Evolutionary conservation across 1,140 invertebrate species (phyloP), one percentile per base, ranked within the genome.

Genomic region (Coelopa frigida): DNA sequence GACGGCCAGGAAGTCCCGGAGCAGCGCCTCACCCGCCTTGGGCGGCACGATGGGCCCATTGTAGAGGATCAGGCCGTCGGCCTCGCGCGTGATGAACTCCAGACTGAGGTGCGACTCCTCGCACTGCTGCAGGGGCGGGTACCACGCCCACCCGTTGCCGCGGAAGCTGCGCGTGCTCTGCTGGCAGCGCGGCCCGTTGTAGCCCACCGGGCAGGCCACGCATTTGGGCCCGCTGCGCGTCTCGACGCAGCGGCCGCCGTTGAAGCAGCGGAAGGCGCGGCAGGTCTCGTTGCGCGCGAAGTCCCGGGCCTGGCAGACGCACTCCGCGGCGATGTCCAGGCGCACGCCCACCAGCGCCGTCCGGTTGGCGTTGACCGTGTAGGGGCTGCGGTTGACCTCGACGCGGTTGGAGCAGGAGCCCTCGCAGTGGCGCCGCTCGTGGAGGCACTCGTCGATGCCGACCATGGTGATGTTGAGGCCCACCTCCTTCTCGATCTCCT

Each of bases 351-450:
- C 79, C 39, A 85, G 61, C 0, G 81, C 73, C 0, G 70, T 86
- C 49, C 81, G 79, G 57, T 88, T 88, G 1, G 84, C 80, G 59
- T 86, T 87, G 4, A 87, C 80, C 55, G 83, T 75, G 45, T 82
- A 79, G 1, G 84, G 84, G 8, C 75, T 57, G 32, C 73, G 70
- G 56, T 75, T 78, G 14, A 84, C 75, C 43, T 79, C 75, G 11
- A 84, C 67, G 11, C 70, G 66, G 20, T 80, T 84, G 11, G 76
- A 76, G 56, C 83, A 85, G 3, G 80, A 81, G 2, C 74, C 76
- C 56, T 79, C 82, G 10, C 72, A 73, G 17, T 46, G 29, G 2
- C 41, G 45, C 0, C 54, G 58, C 47, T 66, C 62, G 4, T 74
- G 70, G 27, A 81, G 58, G 51, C 83, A 85, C 55, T 83, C 80